Conservation (phyloP, 2,888 invertebrate species). For the Chrysopilus asiliformis region DNA sequence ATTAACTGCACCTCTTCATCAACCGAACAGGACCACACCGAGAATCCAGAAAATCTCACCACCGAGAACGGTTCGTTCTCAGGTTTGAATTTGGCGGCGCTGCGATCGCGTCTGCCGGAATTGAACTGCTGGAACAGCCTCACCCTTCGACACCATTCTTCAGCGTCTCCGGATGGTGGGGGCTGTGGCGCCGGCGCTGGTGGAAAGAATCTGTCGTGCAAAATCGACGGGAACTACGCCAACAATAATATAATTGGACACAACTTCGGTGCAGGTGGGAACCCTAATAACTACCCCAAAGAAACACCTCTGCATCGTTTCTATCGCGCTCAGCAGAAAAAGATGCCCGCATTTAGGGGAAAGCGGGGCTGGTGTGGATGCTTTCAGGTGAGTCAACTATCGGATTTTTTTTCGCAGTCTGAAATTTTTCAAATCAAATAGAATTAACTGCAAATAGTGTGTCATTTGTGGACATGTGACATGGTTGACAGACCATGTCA, state of each 20-base stretch:
- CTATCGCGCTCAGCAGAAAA: conserved; percentile 34
- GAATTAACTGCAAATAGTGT: no score
- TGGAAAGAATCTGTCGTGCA: neutral
- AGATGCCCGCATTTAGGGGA: conserved; percentile 51
- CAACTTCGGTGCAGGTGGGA: conserved; percentile 23
- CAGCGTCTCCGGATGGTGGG: conserved; percentile 4
- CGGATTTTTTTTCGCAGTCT: neutral
- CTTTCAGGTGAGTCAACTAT: conserved; percentile 50
- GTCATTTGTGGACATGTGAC: no score
- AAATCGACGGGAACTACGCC: conserved; percentile 19
- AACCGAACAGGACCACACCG: conserved; percentile 5
- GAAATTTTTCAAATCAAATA: no score
- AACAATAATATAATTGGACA: conserved; percentile 33
- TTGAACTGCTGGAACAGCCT: conserved; percentile 33
- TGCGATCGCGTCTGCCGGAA: conserved; percentile 54
- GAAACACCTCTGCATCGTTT: conserved; percentile 35
- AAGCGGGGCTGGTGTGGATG: conserved; percentile 63
- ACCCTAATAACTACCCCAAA: conserved; percentile 14
- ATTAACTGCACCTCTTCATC: conserved; percentile 24
- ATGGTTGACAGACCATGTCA: no score
- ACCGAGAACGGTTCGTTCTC: no score
- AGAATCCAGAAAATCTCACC: conserved; percentile 15
- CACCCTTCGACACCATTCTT: no score
- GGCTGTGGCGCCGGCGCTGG: neutral
- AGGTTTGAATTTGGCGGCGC: conserved; percentile 40